Base-by-base conservation (phyloP, 2,113 vertebrate species). In the Malurus alboscapulatus region DNA sequence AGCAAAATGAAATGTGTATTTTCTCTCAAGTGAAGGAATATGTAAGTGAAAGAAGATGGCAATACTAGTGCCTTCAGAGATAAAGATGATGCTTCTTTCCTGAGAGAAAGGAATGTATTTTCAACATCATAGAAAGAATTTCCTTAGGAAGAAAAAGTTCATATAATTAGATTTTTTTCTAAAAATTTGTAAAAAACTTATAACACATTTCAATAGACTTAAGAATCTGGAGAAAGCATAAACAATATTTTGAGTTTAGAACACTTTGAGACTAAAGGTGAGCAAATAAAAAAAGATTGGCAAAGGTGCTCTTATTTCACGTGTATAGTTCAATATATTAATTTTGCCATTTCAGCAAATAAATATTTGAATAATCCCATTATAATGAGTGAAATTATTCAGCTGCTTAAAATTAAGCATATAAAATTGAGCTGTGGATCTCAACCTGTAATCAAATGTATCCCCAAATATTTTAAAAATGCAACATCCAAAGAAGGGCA, bases 1-100 rank as follows among this genome's bases (percentile, higher is more conserved):
- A 94, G 88, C 24, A 95, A 96, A 95, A 95, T 86, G 59, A 96
- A 95, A 88, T 93, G 74, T 87, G 54, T 82, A 87, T 95, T 95
- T 96, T 91, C 81, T 91, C 87, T 79, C 71, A 47, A 94, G 87
- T 92, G 81, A 87, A 50, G 42, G 62, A 92, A 91, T 84, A 82
- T 29, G 3, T 84, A 87, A 76, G 48, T 69, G 55, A 83, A 76
- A 83, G 26, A 83, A 76, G 9, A 76, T 50, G 71, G 71, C 17
- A 84, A 87, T 48, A 54, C 26, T 89, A 82, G 17, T 73, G 73
- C 65, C 77, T 79, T 69, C 54, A 89, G 80, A 91, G 38, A 87
- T 50, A 71, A 80, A 78, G 44, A 63, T 17, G 48, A 82, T 34
- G 22, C 4, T 68, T 92, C 17, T 74, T 84, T 87, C 57, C 65